phyloP scores from a whole-genome alignment of 2,888 invertebrate genomes.

The Copidosoma aretas region DNA sequence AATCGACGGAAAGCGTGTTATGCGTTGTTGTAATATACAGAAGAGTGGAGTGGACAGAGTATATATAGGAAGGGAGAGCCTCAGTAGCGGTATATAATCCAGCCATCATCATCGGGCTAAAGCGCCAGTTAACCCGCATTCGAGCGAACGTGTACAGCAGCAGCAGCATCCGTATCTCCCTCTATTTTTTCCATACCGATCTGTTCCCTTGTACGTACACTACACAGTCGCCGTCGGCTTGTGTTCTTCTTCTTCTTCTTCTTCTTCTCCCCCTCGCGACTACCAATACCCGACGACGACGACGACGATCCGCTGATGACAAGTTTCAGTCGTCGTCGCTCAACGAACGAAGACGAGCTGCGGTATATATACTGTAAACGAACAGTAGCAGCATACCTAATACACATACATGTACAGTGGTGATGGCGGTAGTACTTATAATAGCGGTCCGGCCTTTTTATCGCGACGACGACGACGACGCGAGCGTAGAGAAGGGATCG shows the following conservation, averaged over 20 bases:
- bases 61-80: too few species aligned
- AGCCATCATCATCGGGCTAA: slow-evolving; percentile 50
- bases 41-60: too few species aligned
- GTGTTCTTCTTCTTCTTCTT: slow-evolving; percentile 2
- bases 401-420: too few species aligned
- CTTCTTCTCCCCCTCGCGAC: slow-evolving; percentile 3
- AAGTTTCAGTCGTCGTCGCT: slow-evolving; percentile 1
- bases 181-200: not conserved
- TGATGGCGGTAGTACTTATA: too few species aligned
- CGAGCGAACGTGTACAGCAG: not conserved
- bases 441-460: slow-evolving; percentile 15
- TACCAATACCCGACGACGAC: not conserved
- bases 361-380: not conserved
- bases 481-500: not conserved
- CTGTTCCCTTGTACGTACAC: not conserved
- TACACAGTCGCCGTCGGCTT: not conserved
- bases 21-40: too few species aligned
- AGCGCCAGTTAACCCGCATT: slow-evolving; percentile 54
- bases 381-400: too few species aligned
- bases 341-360: not conserved
- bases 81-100: too few species aligned
- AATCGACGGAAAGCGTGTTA: slow-evolving; percentile 41
- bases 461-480: slow-evolving; percentile 3
- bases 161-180: slow-evolving; percentile 4
- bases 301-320: slow-evolving; percentile 18